Percentiles rank a stretch among this genome's conserved stretches.
Conservation (phyloP, 1,140 invertebrate species). For the Leptopilina boulardi region DNA sequence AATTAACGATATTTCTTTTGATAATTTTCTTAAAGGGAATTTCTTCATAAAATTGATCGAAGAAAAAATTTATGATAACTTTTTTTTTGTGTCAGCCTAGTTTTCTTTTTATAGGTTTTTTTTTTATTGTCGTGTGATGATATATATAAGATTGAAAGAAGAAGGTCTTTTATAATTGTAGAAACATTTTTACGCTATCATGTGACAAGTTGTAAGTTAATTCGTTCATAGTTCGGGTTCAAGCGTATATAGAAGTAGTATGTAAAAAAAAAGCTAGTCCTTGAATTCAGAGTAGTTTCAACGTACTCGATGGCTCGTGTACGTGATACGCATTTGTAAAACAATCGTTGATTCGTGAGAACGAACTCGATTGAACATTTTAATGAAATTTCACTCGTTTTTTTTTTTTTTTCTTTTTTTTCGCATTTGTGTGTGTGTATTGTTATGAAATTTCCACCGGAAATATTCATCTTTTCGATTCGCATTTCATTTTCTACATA, state of each 20-base stretch:
- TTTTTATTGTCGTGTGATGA: not conserved
- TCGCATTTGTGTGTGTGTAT: no score
- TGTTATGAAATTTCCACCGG: not conserved
- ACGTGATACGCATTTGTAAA: conserved; percentile 53
- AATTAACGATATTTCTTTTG: no score
- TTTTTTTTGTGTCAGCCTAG: not conserved
- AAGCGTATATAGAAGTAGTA: not conserved
- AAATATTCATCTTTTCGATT: not conserved
- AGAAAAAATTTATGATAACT: no score
- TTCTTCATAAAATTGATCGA: no score
- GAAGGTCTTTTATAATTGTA: not conserved
- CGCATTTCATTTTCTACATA: not conserved
- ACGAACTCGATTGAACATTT: conserved; percentile 4
- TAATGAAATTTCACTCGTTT: conserved; percentile 15
- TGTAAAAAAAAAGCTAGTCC: conserved; percentile 35
- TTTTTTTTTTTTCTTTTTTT: not conserved
- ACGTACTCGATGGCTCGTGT: conserved; percentile 41
- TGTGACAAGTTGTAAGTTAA: conserved; percentile 5
- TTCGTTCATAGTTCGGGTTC: conserved; percentile 31
- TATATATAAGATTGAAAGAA: not conserved
- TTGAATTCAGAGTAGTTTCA: conserved; percentile 56
- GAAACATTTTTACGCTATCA: not conserved
- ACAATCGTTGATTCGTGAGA: conserved; percentile 43
- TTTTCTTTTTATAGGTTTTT: not conserved
- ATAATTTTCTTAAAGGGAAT: no score